Evolutionary conservation across 2,113 vertebrate genomes (phyloP).

Genomic region (Prolemur simus): DNA sequence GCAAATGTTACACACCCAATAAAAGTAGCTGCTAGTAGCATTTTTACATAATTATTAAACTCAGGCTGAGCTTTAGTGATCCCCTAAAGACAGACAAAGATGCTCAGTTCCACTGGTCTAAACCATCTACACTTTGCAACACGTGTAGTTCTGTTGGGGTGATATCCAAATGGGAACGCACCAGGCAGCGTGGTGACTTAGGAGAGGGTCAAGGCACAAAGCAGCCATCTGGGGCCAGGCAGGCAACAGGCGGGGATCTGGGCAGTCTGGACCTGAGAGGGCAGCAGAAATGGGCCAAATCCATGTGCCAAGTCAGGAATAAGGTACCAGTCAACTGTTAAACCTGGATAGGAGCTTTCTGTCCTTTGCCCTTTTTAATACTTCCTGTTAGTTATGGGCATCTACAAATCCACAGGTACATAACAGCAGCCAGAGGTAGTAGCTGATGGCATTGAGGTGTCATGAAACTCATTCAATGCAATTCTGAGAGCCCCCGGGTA

Average conservation of each 20-base stretch:
- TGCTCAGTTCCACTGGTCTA: neutral
- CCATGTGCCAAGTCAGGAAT: neutral
- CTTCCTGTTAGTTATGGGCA: neutral
- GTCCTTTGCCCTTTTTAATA: neutral
- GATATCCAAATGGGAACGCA: neutral
- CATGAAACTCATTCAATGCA: neutral
- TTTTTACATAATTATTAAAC: slow-evolving; percentile 44
- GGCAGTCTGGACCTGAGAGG: neutral
- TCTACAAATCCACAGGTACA: neutral
- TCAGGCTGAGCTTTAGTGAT: slow-evolving; percentile 2
- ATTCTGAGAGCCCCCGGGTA: neutral
- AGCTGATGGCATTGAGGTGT: neutral
- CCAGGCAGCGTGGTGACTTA: neutral
- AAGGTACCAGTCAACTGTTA: neutral
- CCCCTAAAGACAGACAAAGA: neutral
- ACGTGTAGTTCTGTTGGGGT: neutral
- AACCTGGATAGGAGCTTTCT: neutral
- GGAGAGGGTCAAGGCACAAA: neutral
- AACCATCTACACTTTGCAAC: neutral
- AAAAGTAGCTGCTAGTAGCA: neutral
- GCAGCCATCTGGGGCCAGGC: neutral
- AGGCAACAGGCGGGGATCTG: neutral
- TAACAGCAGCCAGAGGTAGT: neutral
- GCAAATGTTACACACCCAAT: neutral
- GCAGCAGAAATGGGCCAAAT: neutral